Evolutionary conservation across 2,797 vertebrate genomes (phyloP), one percentile per base, ranked within the genome.

Genomic region (Vespertilio murinus): DNA sequence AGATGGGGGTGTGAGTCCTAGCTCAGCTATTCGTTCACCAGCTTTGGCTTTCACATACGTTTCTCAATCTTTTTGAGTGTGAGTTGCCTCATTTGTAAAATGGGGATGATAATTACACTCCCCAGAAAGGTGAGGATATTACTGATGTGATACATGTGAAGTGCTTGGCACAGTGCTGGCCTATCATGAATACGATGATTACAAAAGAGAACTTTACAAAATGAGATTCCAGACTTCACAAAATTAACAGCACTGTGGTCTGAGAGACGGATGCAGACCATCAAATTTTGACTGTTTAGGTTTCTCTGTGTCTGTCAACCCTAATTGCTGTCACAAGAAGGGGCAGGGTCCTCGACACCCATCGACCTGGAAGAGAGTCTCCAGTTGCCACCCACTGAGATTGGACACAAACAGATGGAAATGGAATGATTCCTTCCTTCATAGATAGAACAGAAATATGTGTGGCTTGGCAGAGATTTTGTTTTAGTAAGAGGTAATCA

Each of bases 401-500:
- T 11, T 56, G 12, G 33, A 83, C 38, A 61, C 33, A 70, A 42
- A 82, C 8, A 85, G 11, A 81, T 64, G 22, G 67, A 91, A 74
- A 25, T 28, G 88, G 38, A 87, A 86, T n/a, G 56, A 59, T 28
- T 74, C 49, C 86, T 93, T n/a, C 13, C 42, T 75, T 64, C 65
- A 91, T 79, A 78, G n/a, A 18, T 52, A 10, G 80, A 33, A 45
- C 38, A 67, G 61, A 81, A 91, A 54, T 64, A 61, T 38, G n/a
- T 70, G 42, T 59, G 40, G 35, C 17, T 78, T 95, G 74, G 86
- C 18, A 70, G 5, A 35, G 30, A 69, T 74, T 94, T 73, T 52
- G 47, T 78, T 92, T 75, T 67, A 25, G 20, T 78, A 73, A 81
- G 74, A 82, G 38, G 30, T 83, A 83, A 94, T 94, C 75, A 82